Conservation (phyloP, 2,113 vertebrate species). For the Sclerurus mexicanus region DNA sequence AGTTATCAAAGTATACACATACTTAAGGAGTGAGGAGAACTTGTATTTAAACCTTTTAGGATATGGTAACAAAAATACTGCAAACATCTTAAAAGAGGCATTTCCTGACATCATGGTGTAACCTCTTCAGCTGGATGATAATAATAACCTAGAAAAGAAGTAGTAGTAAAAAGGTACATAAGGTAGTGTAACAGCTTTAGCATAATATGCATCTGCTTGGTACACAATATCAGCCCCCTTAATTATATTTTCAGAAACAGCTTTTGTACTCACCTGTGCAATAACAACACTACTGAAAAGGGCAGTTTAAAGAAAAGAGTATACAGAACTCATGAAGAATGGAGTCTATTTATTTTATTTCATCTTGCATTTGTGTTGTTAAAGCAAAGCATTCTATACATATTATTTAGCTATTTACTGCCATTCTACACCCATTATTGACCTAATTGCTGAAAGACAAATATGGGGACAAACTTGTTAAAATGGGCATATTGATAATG, state of each 20-base stretch:
- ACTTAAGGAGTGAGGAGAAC: not conserved
- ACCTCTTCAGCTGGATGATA: not conserved
- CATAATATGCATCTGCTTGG: not conserved
- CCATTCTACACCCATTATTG: constrained; percentile 39
- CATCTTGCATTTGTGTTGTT: constrained; percentile 38
- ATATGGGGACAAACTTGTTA: constrained; percentile 45
- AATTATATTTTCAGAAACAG: not conserved
- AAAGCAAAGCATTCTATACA: constrained; percentile 46
- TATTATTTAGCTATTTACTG: constrained; percentile 53
- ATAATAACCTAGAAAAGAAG: not conserved
- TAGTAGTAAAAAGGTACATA: not conserved
- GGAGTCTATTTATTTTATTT: constrained; percentile 56
- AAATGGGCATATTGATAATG: constrained; percentile 13
- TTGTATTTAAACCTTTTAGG: not conserved
- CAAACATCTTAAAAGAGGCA: not conserved
- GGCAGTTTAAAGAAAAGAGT: constrained; percentile 36
- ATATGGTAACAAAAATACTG: not conserved
- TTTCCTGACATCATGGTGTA: not conserved
- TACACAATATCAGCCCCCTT: not conserved
- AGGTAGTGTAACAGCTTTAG: not conserved
- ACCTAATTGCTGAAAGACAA: constrained; percentile 48
- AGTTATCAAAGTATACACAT: not conserved
- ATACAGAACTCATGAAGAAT: constrained; percentile 1
- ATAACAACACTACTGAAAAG: not conserved
- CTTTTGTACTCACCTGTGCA: not conserved